A percentile compares a stretch with the other conserved stretches of the same genome.
Conservation (phyloP, 1,140 invertebrate species). For the Bombus turneri region DNA sequence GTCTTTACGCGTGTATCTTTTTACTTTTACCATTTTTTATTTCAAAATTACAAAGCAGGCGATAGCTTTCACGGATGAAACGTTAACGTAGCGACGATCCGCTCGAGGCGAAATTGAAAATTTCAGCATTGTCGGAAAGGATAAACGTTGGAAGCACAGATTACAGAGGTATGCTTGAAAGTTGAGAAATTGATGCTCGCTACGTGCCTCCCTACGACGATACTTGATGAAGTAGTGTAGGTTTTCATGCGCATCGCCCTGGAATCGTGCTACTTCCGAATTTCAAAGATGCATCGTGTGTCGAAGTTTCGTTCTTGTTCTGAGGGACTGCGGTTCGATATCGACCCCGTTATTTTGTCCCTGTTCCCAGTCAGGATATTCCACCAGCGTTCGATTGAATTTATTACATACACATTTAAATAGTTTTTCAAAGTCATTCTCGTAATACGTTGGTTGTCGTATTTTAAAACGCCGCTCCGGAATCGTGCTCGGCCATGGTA, state of each 20-base stretch:
- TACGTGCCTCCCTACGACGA: constrained; percentile 36
- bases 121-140: constrained; percentile 5
- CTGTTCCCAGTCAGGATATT: not conserved
- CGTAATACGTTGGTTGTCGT: constrained; percentile 12
- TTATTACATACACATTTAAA: not conserved
- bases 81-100: not conserved
- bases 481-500: not conserved
- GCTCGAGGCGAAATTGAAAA: not conserved
- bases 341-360: constrained; percentile 34
- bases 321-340: constrained; percentile 35
- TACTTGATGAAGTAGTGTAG: constrained; percentile 12
- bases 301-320: constrained; percentile 48
- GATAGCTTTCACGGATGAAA: not conserved
- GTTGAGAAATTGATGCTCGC: constrained; percentile 58
- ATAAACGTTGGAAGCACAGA: constrained; percentile 19
- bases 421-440: constrained; percentile 21
- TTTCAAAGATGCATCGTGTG: constrained; percentile 40
- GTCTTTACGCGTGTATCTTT: not conserved
- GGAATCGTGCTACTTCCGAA: constrained; percentile 10
- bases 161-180: constrained; percentile 48
- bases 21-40: not conserved
- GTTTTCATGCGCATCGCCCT: not conserved
- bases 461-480: constrained; percentile 8
- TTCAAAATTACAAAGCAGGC: not conserved
- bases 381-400: constrained; percentile 9